Evolutionary conservation across 37 sponge, comb jelly and placozoan species (phyloP), one percentile per base, ranked within the genome.

Genomic region (Haliclona indistincta): DNA sequence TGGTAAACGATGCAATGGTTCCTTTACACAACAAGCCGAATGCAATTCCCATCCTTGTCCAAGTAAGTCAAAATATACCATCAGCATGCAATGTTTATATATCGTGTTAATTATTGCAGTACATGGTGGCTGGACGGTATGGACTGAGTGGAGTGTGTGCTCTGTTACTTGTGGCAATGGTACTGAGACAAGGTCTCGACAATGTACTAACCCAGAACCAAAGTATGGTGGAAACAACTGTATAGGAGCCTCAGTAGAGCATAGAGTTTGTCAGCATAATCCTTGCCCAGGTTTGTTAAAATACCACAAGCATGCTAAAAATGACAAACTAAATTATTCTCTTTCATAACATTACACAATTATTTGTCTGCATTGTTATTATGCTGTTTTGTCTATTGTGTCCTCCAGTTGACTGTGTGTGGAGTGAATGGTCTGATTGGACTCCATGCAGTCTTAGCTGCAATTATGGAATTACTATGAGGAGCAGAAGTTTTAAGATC

Each of bases 341-440:
- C 7, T 58, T 25, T 58, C n/a, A n/a, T n/a, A n/a, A n/a, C n/a
- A n/a, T n/a, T n/a, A n/a, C n/a, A n/a, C n/a, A n/a, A n/a, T n/a
- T n/a, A n/a, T n/a, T n/a, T n/a, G n/a, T n/a, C n/a, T n/a, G n/a
- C n/a, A n/a, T n/a, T n/a, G n/a, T n/a, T n/a, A n/a, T n/a, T n/a
- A n/a, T n/a, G n/a, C n/a, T n/a, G n/a, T n/a, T n/a, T n/a, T n/a
- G n/a, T n/a, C n/a, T n/a, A n/a, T n/a, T n/a, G n/a, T n/a, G n/a
- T 58, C n/a, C 6, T 25, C 6, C 38, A 81, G 81, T 84, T 17
- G 76, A 84, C 42, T 74, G 90, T 37, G 63, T 63, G 40, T 90
- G 91, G 91, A 43, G 63, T 22, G 81, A 81, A 15, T 93, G 88
- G 84, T 63, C 77, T 15, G 82, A 79, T 0, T 93, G 93, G 93